A percentile compares a stretch with the other conserved stretches of the same genome.
phyloP scores from a whole-genome alignment of 30 jellyfish, hydroid and myxozoan species.

The Hydra vulgaris region DNA sequence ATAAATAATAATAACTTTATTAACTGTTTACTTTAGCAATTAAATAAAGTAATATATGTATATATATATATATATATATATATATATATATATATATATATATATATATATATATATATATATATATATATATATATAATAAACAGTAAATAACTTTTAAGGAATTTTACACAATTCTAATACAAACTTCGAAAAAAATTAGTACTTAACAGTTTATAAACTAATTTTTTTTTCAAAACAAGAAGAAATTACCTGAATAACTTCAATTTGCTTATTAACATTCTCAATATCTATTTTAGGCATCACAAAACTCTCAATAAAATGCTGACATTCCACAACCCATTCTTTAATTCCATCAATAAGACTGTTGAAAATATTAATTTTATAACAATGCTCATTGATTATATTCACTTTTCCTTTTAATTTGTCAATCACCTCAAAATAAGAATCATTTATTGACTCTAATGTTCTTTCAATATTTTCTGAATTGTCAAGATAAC shows the following conservation, averaged over 20 bases:
- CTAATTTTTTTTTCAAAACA: no score
- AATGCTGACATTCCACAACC: constrained; percentile 39
- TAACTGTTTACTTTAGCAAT: no score
- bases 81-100: no score
- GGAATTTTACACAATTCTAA: no score
- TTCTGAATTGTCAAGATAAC: constrained; percentile 77
- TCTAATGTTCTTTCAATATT: constrained; percentile 73
- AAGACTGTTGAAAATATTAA: constrained; percentile 46
- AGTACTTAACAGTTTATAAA: no score
- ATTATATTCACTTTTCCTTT: constrained; percentile 47
- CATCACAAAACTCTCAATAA: constrained; percentile 25
- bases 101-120: no score
- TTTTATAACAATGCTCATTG: constrained; percentile 49
- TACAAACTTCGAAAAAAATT: no score
- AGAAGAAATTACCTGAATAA: constrained; percentile 38
- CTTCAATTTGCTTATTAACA: constrained; percentile 50
- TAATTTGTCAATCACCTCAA: constrained; percentile 59
- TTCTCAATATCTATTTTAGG: constrained; percentile 48
- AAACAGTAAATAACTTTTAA: no score
- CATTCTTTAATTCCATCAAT: constrained; percentile 53
- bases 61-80: no score
- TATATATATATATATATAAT: no score
- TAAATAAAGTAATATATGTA: no score
- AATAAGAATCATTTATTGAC: constrained; percentile 62
- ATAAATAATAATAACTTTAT: no score